These are phyloP conservation scores for Galendromus occidentalis DNA, from an alignment of 1,140 invertebrate species.

Conservation along the genomic window DNA sequence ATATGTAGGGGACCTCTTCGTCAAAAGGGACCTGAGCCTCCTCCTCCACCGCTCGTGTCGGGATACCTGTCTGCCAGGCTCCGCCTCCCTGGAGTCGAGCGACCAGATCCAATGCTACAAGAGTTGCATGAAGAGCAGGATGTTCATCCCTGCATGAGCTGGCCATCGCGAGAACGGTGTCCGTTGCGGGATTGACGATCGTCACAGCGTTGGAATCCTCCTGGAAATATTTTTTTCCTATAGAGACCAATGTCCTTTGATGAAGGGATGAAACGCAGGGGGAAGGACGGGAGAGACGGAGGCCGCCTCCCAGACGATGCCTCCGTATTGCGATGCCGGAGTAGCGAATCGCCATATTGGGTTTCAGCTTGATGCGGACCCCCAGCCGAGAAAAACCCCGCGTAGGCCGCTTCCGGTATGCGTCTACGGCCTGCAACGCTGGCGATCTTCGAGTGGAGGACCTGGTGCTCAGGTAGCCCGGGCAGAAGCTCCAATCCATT, in stretches of 20 bases:
- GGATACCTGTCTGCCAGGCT: conserved; percentile 34
- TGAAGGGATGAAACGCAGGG: no score
- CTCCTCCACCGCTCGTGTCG: neutral
- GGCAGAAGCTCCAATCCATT: no score
- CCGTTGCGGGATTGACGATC: conserved; percentile 23
- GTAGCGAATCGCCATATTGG: no score
- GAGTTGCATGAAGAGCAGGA: conserved; percentile 59
- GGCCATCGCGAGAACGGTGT: conserved; percentile 35
- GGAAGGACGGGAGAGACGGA: no score
- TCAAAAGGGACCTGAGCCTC: neutral
- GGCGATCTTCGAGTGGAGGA: neutral
- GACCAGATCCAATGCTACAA: conserved; percentile 65
- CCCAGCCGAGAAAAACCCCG: no score
- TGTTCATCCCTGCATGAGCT: conserved; percentile 38
- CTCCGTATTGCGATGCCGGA: no score
- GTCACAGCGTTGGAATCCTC: conserved; percentile 14
- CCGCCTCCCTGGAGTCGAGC: conserved; percentile 59
- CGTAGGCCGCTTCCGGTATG: no score
- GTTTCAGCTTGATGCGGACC: no score
- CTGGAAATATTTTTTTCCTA: neutral
- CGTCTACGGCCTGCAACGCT: neutral
- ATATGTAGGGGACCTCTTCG: conserved; percentile 18
- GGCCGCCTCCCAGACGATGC: no score
- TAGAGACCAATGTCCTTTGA: no score
- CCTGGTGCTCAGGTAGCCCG: neutral